phyloP scores from a whole-genome alignment of 2,888 invertebrate genomes.

The Drosophila kokeensis region DNA sequence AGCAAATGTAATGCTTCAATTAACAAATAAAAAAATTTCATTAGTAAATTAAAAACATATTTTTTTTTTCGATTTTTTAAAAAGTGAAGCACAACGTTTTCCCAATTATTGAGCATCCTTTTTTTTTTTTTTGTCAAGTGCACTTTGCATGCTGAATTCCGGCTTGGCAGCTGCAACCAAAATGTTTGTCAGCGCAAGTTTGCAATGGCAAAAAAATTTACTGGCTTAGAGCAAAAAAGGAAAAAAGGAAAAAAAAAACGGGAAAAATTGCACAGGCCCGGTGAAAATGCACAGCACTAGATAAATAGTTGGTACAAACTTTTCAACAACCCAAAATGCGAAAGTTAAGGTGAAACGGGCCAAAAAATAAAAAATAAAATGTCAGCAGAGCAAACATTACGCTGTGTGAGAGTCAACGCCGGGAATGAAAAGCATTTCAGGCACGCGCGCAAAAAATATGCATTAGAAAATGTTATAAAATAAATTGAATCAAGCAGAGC shows the following conservation, averaged over 20 bases:
- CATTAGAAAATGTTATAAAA: constrained; percentile 78
- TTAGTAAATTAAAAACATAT: neutral
- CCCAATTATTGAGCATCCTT: neutral
- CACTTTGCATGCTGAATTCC: constrained; percentile 31
- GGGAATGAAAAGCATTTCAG: constrained; percentile 56
- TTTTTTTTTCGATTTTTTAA: neutral
- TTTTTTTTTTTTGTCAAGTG: constrained; percentile 12
- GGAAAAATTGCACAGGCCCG: constrained; percentile 38
- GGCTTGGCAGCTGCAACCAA: constrained; percentile 56
- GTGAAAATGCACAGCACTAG: constrained; percentile 64
- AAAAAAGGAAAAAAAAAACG: constrained; percentile 8
- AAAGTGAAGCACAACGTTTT: neutral
- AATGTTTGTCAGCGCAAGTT: constrained; percentile 73
- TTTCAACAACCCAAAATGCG: constrained; percentile 49
- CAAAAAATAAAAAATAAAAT: constrained; percentile 17
- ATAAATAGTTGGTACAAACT: constrained; percentile 73
- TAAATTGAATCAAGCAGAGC: constrained; percentile 75
- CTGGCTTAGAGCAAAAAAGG: neutral
- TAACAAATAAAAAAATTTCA: neutral
- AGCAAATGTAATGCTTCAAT: neutral
- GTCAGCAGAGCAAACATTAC: constrained; percentile 48
- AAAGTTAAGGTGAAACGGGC: constrained; percentile 58
- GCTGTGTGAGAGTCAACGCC: neutral
- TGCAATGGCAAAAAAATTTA: constrained; percentile 11
- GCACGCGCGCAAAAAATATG: constrained; percentile 74